Conservation (phyloP, 2,797 vertebrate genomes). For the Sciurus carolinensis region DNA sequence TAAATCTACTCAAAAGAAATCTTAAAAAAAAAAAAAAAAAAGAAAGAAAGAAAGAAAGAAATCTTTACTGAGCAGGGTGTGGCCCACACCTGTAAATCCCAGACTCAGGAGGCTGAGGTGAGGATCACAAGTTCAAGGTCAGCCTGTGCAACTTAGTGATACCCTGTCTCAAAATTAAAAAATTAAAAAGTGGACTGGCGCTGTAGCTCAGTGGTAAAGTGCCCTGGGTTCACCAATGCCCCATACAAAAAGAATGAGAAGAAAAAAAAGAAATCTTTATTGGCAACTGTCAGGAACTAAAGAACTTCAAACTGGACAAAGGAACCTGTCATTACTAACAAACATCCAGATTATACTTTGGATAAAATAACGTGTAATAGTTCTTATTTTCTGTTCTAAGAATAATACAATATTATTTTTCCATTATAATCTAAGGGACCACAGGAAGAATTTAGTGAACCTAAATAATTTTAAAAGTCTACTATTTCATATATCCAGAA, state of each 20-base stretch:
- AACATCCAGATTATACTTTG: not conserved
- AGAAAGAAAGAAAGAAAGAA: no score
- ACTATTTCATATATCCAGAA: not conserved
- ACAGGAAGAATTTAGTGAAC: not conserved
- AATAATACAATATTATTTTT: conserved; percentile 53
- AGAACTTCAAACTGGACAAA: conserved; percentile 27
- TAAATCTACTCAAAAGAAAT: not conserved
- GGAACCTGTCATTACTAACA: conserved; percentile 17
- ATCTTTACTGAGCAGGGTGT: not conserved
- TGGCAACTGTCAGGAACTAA: not conserved
- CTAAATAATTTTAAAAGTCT: conserved; percentile 45
- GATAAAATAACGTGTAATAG: conserved; percentile 16
- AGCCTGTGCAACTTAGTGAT: no score
- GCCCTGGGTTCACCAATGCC: no score
- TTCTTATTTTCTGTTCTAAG: conserved; percentile 28
- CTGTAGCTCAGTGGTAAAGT: not conserved
- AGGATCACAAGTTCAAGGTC: no score
- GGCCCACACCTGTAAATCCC: no score
- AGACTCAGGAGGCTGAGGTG: no score
- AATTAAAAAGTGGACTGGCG: no score
- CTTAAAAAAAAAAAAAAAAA: no score
- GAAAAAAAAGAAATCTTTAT: not conserved
- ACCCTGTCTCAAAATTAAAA: no score
- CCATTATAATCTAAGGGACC: not conserved
- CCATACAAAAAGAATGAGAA: not conserved